Conservation (phyloP, 2,113 vertebrate genomes). For the Melanostigma gelatinosum region DNA sequence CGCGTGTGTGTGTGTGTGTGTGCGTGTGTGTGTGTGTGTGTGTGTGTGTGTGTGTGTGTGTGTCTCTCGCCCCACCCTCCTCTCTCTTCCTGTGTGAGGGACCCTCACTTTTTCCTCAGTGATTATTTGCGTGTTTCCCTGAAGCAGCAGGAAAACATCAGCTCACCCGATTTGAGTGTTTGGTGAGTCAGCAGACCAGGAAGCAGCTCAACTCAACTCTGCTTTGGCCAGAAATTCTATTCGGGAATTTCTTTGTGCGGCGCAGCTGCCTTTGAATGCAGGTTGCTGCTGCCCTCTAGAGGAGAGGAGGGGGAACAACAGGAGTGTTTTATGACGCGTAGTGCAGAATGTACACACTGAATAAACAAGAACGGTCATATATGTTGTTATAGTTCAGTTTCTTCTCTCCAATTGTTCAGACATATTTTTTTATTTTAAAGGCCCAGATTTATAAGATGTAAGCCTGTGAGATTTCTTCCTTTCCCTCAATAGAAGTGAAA, state of each 20-base stretch:
- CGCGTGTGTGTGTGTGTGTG: constrained; percentile 43
- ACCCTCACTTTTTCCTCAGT: constrained; percentile 7
- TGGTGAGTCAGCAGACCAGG: background rate
- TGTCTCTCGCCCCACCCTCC: constrained; percentile 44
- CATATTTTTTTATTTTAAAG: background rate
- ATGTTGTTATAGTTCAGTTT: too few relatives aligned
- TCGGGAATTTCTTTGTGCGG: background rate
- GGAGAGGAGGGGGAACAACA: background rate
- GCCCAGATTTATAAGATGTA: too few relatives aligned
- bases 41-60: constrained; percentile 13
- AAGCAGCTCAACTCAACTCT: background rate
- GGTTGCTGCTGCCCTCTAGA: constrained; percentile 30
- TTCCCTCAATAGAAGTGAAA: too few relatives aligned
- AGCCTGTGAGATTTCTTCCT: too few relatives aligned
- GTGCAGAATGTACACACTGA: background rate
- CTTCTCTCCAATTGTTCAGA: too few relatives aligned
- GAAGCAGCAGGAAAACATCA: constrained; percentile 21
- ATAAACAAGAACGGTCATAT: background rate
- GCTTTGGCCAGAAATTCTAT: background rate
- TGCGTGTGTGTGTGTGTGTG: background rate
- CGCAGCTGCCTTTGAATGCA: background rate
- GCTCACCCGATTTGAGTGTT: constrained; percentile 8
- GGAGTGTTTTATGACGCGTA: background rate
- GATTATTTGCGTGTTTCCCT: constrained; percentile 35
- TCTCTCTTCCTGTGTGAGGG: background rate